Percentiles rank a stretch among this genome's conserved stretches.
Conservation (phyloP, 2,888 invertebrate species). For the Gymnosoma rotundatum region DNA sequence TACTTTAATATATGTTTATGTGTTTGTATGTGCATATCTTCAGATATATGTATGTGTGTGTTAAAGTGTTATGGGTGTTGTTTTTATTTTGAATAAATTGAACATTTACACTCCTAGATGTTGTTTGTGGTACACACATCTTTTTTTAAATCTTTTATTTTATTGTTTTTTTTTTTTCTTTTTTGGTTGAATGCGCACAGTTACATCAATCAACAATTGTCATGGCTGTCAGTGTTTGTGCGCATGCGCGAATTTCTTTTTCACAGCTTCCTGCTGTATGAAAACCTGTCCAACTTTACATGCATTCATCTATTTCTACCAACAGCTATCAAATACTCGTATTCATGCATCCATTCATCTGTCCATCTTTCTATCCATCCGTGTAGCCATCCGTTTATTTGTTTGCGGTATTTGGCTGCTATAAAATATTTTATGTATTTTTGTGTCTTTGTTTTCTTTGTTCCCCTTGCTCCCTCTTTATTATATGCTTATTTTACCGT, state of each 20-base stretch:
- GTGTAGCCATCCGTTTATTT: constrained; percentile 28
- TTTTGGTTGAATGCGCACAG: constrained; percentile 42
- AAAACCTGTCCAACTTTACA: constrained; percentile 42
- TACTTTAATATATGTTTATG: background rate
- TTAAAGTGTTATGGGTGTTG: background rate
- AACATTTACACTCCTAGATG: background rate
- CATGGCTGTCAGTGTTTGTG: constrained; percentile 68
- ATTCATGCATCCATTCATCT: constrained; percentile 8
- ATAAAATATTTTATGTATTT: constrained; percentile 43
- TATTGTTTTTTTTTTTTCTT: no score
- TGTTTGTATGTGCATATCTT: background rate
- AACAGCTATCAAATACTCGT: background rate
- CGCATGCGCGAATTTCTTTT: constrained; percentile 70
- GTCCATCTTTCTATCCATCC: constrained; percentile 56
- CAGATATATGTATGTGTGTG: background rate
- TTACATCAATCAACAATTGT: constrained; percentile 74
- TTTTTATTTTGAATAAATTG: constrained; percentile 33
- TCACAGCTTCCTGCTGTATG: constrained; percentile 69
- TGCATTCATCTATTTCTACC: background rate
- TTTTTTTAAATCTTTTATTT: background rate
- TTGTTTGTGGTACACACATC: background rate
- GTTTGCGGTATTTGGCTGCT: constrained; percentile 28
- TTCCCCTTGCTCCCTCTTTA: background rate
- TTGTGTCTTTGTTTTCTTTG: constrained; percentile 16
- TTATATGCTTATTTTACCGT: background rate